Evolutionary conservation across 2,888 invertebrate species (phyloP).

Genomic region (Cataglyphis albicans): DNA sequence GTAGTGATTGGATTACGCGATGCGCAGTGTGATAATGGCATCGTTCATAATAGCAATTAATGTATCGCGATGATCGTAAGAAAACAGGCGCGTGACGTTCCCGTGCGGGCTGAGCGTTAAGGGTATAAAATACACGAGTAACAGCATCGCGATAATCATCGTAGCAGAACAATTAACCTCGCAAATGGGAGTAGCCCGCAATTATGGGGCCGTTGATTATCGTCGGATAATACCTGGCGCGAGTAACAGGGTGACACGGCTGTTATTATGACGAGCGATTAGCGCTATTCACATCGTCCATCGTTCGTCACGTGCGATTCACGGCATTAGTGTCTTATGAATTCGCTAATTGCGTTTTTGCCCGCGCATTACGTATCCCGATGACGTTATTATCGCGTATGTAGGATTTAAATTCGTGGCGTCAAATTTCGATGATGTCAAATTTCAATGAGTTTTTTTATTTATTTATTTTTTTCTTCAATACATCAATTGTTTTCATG

Average conservation of each 20-base stretch:
- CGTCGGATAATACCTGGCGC: slow-evolving; percentile 66
- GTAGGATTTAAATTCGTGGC: background rate
- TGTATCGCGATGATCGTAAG: slow-evolving; percentile 44
- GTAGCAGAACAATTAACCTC: slow-evolving; percentile 66
- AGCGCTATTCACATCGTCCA: slow-evolving; percentile 62
- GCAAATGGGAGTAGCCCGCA: slow-evolving; percentile 63
- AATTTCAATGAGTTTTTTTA: background rate
- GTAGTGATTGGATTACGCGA: slow-evolving; percentile 34
- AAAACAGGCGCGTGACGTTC: slow-evolving; percentile 36
- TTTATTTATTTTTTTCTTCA: slow-evolving; percentile 1
- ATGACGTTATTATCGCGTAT: background rate
- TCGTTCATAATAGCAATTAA: slow-evolving; percentile 43
- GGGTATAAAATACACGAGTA: slow-evolving; percentile 52
- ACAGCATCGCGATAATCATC: slow-evolving; percentile 59
- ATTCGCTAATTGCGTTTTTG: slow-evolving; percentile 67
- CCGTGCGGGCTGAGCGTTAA: slow-evolving; percentile 39
- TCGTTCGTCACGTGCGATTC: slow-evolving; percentile 55
- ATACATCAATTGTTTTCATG: background rate
- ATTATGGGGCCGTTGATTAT: slow-evolving; percentile 67
- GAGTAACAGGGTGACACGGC: slow-evolving; percentile 70
- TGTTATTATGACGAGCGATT: slow-evolving; percentile 72
- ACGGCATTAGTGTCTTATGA: slow-evolving; percentile 66
- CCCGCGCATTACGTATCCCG: slow-evolving; percentile 37
- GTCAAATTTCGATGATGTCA: background rate
- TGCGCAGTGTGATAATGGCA: slow-evolving; percentile 29